Conservation (phyloP, 2,888 invertebrate genomes). For the Meteorus cinctellus region DNA sequence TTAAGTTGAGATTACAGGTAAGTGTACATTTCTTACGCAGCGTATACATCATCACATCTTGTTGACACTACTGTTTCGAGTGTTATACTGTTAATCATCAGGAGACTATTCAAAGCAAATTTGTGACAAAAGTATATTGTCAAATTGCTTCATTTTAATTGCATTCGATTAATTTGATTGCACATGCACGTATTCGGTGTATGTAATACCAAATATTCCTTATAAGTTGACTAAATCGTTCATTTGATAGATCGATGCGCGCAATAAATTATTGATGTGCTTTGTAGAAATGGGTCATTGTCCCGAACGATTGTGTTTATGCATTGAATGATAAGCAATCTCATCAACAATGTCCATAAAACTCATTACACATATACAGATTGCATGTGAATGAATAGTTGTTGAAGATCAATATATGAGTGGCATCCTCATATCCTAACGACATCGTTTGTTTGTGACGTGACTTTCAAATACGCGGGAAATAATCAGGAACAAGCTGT, state of each 20-base stretch:
- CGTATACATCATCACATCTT: background rate
- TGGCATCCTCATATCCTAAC: background rate
- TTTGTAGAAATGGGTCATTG: slow-evolving; percentile 29
- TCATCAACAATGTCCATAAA: slow-evolving; percentile 34
- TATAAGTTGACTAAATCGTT: background rate
- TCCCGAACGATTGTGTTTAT: slow-evolving; percentile 18
- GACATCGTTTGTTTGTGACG: background rate
- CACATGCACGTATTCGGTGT: background rate
- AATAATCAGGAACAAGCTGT: background rate
- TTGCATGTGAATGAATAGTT: slow-evolving; percentile 23
- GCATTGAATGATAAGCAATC: slow-evolving; percentile 30
- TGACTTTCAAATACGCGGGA: background rate
- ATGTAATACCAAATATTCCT: background rate
- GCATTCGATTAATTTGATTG: background rate
- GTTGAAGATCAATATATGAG: slow-evolving; percentile 30
- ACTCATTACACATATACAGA: slow-evolving; percentile 18
- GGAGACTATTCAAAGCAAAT: background rate
- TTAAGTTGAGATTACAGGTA: background rate
- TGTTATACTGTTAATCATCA: background rate
- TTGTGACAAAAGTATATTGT: background rate
- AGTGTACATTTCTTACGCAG: background rate
- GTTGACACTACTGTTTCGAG: background rate
- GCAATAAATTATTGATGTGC: background rate
- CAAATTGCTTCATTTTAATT: background rate
- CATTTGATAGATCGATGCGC: background rate